phyloP scores from a whole-genome alignment of 2,797 vertebrate genomes.

The Galago senegalensis region DNA sequence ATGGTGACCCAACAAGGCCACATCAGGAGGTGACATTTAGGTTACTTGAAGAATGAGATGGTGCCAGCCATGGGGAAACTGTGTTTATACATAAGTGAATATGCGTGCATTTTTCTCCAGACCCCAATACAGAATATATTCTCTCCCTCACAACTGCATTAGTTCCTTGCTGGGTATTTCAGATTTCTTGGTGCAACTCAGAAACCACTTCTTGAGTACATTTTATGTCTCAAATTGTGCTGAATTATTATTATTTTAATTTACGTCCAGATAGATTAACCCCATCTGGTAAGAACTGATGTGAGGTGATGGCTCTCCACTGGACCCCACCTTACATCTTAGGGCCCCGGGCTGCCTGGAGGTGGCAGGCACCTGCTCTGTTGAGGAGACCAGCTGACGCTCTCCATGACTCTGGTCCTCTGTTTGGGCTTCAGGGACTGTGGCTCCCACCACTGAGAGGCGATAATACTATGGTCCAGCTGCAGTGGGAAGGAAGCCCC shows the following conservation, averaged over 20 bases:
- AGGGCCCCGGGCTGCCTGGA: background rate
- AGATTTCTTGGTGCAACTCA: background rate
- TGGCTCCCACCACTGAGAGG: too few relatives aligned
- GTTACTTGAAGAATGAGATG: background rate
- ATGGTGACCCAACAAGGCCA: background rate
- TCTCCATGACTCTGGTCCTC: background rate
- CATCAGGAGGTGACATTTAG: background rate
- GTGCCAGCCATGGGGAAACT: background rate
- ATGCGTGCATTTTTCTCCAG: background rate
- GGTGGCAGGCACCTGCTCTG: background rate
- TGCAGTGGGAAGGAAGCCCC: background rate
- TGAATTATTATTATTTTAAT: background rate
- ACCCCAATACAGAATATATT: background rate
- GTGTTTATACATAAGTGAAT: background rate
- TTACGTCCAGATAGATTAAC: background rate
- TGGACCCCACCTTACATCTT: background rate
- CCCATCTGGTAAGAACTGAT: background rate
- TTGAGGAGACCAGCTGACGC: background rate
- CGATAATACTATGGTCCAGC: background rate
- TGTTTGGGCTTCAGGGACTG: background rate
- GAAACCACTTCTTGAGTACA: background rate
- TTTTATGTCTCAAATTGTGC: background rate
- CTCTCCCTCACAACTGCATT: background rate
- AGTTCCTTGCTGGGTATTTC: background rate
- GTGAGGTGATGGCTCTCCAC: background rate